phyloP scores from a whole-genome alignment of 1,140 invertebrate genomes.

The Odontomachus brunneus region DNA sequence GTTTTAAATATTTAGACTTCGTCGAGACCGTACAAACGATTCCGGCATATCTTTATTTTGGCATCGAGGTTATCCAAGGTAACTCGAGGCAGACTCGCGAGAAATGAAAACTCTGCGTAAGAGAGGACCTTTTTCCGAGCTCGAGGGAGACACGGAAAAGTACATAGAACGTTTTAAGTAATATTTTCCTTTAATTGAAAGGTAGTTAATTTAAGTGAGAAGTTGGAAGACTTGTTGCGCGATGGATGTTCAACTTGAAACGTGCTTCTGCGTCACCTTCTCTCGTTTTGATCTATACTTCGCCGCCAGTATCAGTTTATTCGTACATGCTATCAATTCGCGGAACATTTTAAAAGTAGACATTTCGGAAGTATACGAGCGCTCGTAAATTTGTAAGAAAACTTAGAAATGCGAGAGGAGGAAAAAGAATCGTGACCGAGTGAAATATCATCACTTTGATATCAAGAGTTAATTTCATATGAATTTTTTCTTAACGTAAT shows the following conservation, averaged over 20 bases:
- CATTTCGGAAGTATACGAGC: too few species aligned
- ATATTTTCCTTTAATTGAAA: constrained; percentile 21
- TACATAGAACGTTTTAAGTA: neutral
- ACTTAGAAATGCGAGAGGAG: too few species aligned
- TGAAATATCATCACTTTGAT: too few species aligned
- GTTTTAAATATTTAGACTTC: constrained; percentile 53
- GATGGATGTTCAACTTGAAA: neutral
- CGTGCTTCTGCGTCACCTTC: neutral
- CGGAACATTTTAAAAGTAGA: too few species aligned
- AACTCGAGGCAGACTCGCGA: constrained; percentile 13
- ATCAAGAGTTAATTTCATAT: too few species aligned
- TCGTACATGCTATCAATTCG: too few species aligned
- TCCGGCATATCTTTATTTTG: constrained; percentile 21
- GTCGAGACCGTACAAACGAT: constrained; percentile 1
- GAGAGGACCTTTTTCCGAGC: neutral
- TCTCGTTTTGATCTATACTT: neutral
- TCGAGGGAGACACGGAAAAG: neutral
- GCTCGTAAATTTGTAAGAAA: too few species aligned
- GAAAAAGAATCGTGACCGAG: too few species aligned
- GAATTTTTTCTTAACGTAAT: too few species aligned
- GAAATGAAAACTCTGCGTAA: constrained; percentile 5
- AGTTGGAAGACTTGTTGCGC: neutral
- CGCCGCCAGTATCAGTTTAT: too few species aligned
- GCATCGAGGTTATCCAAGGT: neutral
- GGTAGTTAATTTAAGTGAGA: neutral